phyloP scores from a whole-genome alignment of 2,113 vertebrate genomes.

The Cyprinodon variegatus region DNA sequence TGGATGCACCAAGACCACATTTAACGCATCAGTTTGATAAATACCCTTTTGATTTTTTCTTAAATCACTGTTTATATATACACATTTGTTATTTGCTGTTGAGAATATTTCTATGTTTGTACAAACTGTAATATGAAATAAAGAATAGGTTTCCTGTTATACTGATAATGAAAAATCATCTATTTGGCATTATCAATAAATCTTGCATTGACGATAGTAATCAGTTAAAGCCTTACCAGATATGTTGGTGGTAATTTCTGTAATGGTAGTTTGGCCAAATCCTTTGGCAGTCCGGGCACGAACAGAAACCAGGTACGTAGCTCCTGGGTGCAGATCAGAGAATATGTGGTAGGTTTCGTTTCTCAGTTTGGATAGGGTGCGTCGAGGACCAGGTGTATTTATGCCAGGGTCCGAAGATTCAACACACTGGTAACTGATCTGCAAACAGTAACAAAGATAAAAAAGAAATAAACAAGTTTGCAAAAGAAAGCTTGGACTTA shows the following conservation, averaged over 20 bases:
- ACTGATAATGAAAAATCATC: neutral
- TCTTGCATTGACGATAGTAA: neutral
- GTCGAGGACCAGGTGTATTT: slow-evolving; percentile 89
- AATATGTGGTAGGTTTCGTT: slow-evolving; percentile 98
- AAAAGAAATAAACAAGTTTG: neutral
- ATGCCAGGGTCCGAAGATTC: slow-evolving; percentile 92
- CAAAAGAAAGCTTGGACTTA: too few species aligned
- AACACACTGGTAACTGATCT: slow-evolving; percentile 98
- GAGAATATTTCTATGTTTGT: neutral
- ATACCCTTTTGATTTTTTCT: too few species aligned
- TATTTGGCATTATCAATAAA: neutral
- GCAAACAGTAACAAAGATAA: neutral
- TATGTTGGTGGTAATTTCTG: slow-evolving; percentile 97
- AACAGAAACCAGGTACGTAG: slow-evolving; percentile 95
- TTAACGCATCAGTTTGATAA: too few species aligned
- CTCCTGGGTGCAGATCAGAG: slow-evolving; percentile 92
- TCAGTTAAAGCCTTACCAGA: slow-evolving; percentile 79
- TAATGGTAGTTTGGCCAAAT: slow-evolving; percentile 91
- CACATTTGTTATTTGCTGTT: too few species aligned
- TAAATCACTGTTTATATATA: too few species aligned
- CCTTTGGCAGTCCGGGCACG: slow-evolving; percentile 91
- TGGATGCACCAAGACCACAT: too few species aligned
- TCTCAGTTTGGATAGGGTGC: slow-evolving; percentile 91
- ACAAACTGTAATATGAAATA: neutral
- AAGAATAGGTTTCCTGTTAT: neutral